Evolutionary conservation across 2,888 invertebrate species (phyloP).

Genomic region (Protodeltote pygarga): DNA sequence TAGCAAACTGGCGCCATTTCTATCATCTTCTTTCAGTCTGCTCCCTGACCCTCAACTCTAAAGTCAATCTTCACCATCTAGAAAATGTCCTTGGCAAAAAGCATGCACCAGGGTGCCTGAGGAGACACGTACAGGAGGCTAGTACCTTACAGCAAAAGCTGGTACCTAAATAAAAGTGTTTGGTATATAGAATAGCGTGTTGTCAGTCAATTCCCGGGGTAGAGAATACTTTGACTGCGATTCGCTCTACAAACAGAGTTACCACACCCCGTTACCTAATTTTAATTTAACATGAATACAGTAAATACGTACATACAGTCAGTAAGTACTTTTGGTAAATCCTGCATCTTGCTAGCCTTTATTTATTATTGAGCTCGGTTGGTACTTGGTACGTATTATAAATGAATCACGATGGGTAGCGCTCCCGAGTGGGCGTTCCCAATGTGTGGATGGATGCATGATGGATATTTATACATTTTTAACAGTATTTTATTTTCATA

Average conservation of each 20-base stretch:
- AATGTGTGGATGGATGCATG: constrained; percentile 24
- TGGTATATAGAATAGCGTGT: not conserved
- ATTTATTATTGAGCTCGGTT: constrained; percentile 40
- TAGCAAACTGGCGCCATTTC: no score
- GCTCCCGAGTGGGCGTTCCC: constrained; percentile 31
- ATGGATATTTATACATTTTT: constrained; percentile 25
- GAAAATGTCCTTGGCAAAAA: no score
- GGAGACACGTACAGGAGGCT: no score
- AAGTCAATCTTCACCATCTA: no score
- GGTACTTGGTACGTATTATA: constrained; percentile 22
- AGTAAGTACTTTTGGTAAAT: constrained; percentile 1
- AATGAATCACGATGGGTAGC: constrained; percentile 30
- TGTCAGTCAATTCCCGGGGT: not conserved
- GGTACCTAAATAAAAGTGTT: not conserved
- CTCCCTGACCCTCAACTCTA: not conserved
- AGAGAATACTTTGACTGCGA: not conserved
- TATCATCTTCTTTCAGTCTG: not conserved
- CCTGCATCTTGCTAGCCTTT: constrained; percentile 14
- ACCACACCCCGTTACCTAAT: not conserved
- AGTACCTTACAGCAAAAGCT: not conserved
- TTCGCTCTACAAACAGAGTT: not conserved
- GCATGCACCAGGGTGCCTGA: no score
- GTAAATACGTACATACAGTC: no score
- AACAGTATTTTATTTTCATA: constrained; percentile 17
- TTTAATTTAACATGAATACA: not conserved